Base-by-base conservation (phyloP, 2,797 vertebrate species). In the Enteromius fasciolatus region DNA sequence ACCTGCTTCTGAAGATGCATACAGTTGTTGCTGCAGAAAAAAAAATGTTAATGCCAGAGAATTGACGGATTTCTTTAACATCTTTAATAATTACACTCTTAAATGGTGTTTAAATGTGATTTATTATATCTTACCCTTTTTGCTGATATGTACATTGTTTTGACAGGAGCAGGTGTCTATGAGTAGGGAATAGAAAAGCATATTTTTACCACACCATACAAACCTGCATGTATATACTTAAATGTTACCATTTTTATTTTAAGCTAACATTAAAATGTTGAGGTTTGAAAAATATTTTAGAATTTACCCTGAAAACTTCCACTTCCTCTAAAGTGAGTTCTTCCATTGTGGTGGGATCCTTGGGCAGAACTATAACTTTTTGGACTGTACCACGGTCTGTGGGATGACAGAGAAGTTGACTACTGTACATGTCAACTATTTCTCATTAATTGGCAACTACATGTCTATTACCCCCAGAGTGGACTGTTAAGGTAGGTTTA, bases 321-420 rank as follows among this genome's bases (percentile, higher is more conserved):
- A 96, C 95, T 87, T 96, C 96, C 87, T 97, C 96, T 36, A 97
- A 89, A 0, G 93, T 96, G 84, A 97, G 91, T 63, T 96, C 95
- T 87, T 96, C 96, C 89, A 93, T 91, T 87, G 83, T 93, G 15
- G 92, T 93, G 0, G 92, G 92, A 73, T 95, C 95, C 78, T 95
- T 95, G 0, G 95, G 96, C 80, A 96, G 83, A 75, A 97, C 95
- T 6, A 96, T 95, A 8, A 96, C 93, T 80, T 97, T 97, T 73
- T 97, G 96, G 46, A 97, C 94, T 0, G 96, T 97, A 18, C 96
- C 96, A 77, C 91, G 93, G 87, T 96, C 96, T 97, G 76, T 1
- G 79, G 78, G 6, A 5, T 66, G 9, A 74, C 68, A 69, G 23
- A 61, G 23, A n/a, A 18, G 15, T 44, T 44, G 11, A 44, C 11